Conservation (phyloP, 2,797 vertebrate genomes). For the Propithecus deckenii region DNA sequence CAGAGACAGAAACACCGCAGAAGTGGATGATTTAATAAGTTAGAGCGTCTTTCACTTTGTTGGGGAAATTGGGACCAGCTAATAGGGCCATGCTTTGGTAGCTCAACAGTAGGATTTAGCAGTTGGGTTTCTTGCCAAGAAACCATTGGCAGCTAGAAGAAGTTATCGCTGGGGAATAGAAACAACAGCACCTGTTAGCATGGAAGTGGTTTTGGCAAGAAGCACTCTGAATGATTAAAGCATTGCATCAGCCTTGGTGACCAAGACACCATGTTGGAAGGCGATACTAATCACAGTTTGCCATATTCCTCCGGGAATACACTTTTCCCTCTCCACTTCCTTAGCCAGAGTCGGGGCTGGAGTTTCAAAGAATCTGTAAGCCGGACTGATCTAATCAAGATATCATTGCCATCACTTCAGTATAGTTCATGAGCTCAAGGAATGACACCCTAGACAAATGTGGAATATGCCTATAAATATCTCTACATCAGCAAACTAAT, state of each 20-base stretch:
- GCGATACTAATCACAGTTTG: not conserved
- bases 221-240: slow-evolving; percentile 40
- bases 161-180: not conserved
- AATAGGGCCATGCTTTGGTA: not conserved
- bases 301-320: not conserved
- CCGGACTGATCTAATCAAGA: not conserved
- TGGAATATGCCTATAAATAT: not conserved
- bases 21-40: not conserved
- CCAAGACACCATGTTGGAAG: not conserved
- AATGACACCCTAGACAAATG: not conserved
- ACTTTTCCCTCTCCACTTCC: not conserved
- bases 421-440: not conserved
- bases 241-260: slow-evolving; percentile 40
- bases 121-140: not conserved
- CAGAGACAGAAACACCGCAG: not conserved
- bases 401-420: not conserved
- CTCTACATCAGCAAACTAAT: not conserved
- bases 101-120: not conserved
- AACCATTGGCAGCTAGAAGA: not conserved
- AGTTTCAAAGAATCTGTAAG: not conserved
- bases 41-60: not conserved
- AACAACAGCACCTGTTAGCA: not conserved
- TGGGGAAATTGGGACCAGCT: not conserved
- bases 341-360: not conserved
- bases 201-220: slow-evolving; percentile 15